phyloP scores from a whole-genome alignment of 37 sponge, comb jelly and placozoan species.

The Lycopodina hypogea region DNA sequence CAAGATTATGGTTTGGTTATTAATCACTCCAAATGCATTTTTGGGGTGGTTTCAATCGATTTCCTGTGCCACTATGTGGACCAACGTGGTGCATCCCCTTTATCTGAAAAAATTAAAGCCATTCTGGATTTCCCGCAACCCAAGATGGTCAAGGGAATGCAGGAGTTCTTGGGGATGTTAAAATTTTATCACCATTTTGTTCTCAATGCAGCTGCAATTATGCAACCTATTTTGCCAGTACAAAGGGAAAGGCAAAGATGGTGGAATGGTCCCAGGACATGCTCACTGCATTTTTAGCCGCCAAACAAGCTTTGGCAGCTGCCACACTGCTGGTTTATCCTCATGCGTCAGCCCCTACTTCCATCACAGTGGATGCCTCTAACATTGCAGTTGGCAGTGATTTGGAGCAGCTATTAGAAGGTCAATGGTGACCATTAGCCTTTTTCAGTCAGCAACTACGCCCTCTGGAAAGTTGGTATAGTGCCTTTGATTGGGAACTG shows the following conservation, averaged over 20 bases:
- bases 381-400: slow-evolving; percentile 11
- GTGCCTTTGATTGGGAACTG: slow-evolving; percentile 46
- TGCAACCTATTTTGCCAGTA: slow-evolving; percentile 43
- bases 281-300: background rate
- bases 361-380: slow-evolving; percentile 11
- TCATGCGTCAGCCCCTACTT: background rate
- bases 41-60: slow-evolving; percentile 11
- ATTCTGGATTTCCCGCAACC: slow-evolving; percentile 14
- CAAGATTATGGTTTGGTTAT: slow-evolving; percentile 28
- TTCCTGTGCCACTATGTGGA: slow-evolving; percentile 36
- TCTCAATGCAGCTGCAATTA: slow-evolving; percentile 20
- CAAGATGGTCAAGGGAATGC: slow-evolving; percentile 17
- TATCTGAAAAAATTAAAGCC: slow-evolving; percentile 19
- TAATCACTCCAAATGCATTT: slow-evolving; percentile 22
- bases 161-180: slow-evolving; percentile 39
- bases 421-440: slow-evolving; percentile 11
- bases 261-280: slow-evolving; percentile 17
- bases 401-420: background rate
- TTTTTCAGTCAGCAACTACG: slow-evolving; percentile 20
- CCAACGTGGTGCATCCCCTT: slow-evolving; percentile 14
- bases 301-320: slow-evolving; percentile 28
- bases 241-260: slow-evolving; percentile 26
- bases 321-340: slow-evolving; percentile 22
- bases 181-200: slow-evolving; percentile 36
- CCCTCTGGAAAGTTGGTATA: slow-evolving; percentile 33